Base-by-base conservation (phyloP, 2,113 vertebrate species). In the Sphyrna mokarran region DNA sequence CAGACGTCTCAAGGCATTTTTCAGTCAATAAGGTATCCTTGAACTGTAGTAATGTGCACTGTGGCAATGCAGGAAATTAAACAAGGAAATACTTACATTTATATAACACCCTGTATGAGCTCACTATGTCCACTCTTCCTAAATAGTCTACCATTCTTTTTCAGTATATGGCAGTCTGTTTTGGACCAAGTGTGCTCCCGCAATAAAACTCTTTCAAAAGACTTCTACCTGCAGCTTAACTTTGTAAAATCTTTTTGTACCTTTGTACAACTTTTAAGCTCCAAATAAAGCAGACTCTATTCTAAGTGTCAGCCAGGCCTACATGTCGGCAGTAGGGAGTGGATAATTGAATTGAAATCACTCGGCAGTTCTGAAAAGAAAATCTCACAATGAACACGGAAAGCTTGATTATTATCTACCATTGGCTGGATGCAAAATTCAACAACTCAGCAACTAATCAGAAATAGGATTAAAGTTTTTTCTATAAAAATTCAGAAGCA, bases 391-490 rank as follows among this genome's bases (percentile, higher is more conserved):
- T 76, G 61, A 76, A 76, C 94, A 76, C 54, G 68, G 40, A 72
- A 72, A 95, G 69, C 94, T 54, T 37, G 48, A 95, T 95, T 95
- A 95, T 95, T 40, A 48, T 95, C 37, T 48, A 43, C 66, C 68
- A 95, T 40, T 48, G 22, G 10, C 22, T 72, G 40, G 68, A 72
- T 33, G 94, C 40, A 37, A 26, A 76, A 68, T 33, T 9, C 11
- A 54, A 5, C 54, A 33, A n/a, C 87, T 90, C 29, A 16, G 54
- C 54, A 58, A 63, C 54, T 61, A 58, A 54, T 89, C 86, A 89
- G 26, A 54, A 23, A 9, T 29, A 29, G 23, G 80, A 43, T 58
- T 48, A 63, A 0, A 83, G 20, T 10, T 90, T 90, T 54, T 33
- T 61, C 1, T 33, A 3, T 37, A 83, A 8, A 37, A 83, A 83